Conservation (phyloP, 2,888 invertebrate species). For the Phortica okadai region DNA sequence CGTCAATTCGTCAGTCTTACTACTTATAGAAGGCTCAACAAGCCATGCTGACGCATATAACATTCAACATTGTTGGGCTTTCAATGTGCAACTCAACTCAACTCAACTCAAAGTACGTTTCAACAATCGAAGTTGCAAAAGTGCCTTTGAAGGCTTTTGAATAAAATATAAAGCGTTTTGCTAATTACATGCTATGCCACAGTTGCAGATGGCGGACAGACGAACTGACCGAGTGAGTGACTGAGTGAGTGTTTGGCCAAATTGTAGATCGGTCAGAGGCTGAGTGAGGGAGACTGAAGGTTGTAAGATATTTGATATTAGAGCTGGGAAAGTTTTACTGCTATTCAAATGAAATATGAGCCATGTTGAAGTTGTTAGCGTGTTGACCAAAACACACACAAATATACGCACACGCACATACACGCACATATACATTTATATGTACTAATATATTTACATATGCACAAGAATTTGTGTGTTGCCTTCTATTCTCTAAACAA, state of each 20-base stretch:
- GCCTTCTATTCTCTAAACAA: background rate
- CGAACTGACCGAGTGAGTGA: background rate
- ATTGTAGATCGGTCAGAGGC: background rate
- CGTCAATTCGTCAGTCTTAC: too few species aligned
- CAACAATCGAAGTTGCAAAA: background rate
- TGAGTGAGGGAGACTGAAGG: background rate
- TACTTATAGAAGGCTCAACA: background rate
- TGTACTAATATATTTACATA: background rate
- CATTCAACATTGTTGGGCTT: background rate
- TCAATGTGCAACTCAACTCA: background rate
- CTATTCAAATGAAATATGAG: slow-evolving; percentile 2
- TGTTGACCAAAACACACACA: background rate
- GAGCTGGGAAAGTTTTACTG: background rate
- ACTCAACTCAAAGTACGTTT: background rate
- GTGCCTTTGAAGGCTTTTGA: background rate
- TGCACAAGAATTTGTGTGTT: background rate
- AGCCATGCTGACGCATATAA: background rate
- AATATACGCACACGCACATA: background rate
- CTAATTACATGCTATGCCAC: slow-evolving; percentile 20
- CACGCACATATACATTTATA: background rate
- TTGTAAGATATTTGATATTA: too few species aligned
- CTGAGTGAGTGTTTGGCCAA: background rate
- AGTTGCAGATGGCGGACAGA: too few species aligned
- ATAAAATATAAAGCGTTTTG: slow-evolving; percentile 12
- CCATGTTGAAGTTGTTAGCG: background rate